phyloP scores from a whole-genome alignment of 2,888 invertebrate species.

The Gisinianus flammeolus region DNA sequence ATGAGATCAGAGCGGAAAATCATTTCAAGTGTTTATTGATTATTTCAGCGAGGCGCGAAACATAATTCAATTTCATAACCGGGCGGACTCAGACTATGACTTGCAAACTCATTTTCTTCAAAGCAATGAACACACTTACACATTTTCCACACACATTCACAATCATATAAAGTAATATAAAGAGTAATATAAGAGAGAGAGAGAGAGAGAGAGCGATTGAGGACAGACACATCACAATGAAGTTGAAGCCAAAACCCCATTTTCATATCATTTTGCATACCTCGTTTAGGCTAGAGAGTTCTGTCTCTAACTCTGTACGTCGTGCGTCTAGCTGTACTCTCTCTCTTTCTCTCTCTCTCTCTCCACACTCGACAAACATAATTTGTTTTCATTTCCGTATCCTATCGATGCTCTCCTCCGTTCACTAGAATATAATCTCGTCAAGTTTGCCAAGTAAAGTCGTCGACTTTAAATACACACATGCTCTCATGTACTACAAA shows the following conservation, averaged over 20 bases:
- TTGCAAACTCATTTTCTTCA: neutral
- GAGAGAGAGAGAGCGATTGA: too few species aligned
- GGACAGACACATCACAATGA: too few species aligned
- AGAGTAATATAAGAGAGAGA: too few species aligned
- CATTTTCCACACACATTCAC: neutral
- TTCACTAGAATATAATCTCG: neutral
- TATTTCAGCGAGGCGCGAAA: constrained; percentile 35
- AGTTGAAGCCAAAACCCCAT: too few species aligned
- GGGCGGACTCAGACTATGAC: constrained; percentile 1
- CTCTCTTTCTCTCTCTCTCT: neutral
- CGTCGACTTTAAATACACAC: too few species aligned
- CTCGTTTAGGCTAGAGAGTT: too few species aligned
- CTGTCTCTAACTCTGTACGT: too few species aligned
- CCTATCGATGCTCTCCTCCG: neutral
- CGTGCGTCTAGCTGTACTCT: too few species aligned
- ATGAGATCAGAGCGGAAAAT: constrained; percentile 34
- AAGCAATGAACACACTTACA: neutral
- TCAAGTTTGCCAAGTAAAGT: neutral
- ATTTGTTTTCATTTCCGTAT: constrained; percentile 2
- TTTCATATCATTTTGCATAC: too few species aligned
- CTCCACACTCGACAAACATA: neutral
- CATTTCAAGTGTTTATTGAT: constrained; percentile 40
- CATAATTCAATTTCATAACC: constrained; percentile 39
- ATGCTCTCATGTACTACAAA: too few species aligned
- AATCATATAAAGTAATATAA: too few species aligned